Conservation (phyloP, 2,113 vertebrate species). For the Rhinolophus ferrumequinum region DNA sequence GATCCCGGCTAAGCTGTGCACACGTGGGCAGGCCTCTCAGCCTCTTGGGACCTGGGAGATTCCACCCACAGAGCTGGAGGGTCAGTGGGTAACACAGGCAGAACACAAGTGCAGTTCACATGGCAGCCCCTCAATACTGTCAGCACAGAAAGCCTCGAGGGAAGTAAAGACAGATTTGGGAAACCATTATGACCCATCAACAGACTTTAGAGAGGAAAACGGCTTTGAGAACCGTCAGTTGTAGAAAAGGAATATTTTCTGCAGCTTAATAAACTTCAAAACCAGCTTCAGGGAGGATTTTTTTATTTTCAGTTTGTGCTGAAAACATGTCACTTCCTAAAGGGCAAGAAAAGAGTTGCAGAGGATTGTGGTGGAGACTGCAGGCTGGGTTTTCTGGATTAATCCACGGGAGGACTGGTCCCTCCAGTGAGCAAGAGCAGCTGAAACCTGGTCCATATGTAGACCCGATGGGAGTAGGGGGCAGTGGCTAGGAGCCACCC, state of each 20-base stretch:
- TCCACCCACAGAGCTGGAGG: neutral
- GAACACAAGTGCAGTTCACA: neutral
- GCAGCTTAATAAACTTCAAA: neutral
- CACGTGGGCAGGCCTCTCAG: accelerated
- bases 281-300: neutral
- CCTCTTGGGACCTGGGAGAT: neutral
- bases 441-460: conserved; percentile 3
- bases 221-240: neutral
- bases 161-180: neutral
- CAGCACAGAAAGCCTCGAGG: neutral
- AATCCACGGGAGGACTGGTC: neutral
- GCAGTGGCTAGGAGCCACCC: neutral
- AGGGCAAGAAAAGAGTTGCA: neutral
- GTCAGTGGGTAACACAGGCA: accelerated
- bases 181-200: neutral
- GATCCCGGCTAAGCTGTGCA: neutral
- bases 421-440: neutral
- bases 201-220: neutral
- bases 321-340: neutral
- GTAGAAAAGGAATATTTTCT: neutral
- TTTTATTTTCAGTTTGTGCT: neutral
- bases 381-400: neutral
- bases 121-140: accelerated
- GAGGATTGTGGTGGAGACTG: no score
- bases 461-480: accelerated